Evolutionary conservation across 2,113 vertebrate genomes (phyloP), one percentile per base, ranked within the genome.

Genomic region (Furnarius figulus): DNA sequence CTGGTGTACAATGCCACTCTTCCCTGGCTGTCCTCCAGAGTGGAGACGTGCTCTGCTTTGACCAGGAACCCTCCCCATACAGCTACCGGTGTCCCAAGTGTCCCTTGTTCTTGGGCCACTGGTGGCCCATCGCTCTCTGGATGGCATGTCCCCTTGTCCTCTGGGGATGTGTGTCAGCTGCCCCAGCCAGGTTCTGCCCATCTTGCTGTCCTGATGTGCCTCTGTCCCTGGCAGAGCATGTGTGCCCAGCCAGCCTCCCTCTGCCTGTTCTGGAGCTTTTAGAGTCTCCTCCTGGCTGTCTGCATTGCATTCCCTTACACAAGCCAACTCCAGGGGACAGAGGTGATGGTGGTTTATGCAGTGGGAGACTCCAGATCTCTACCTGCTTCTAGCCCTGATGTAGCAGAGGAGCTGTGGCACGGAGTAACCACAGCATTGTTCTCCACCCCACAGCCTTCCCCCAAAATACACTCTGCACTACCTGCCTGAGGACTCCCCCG

Each of bases 381-480:
- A 22, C 46, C 8, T 67, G 47, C 27, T 39, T 44, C 27, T 59
- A 10, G 2, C 2, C 6, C n/a, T 62, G 6, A 8, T 19, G 40
- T 49, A 68, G 52, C 58, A 46, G 62, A 50, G 44, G 52, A 50
- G 33, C 61, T 33, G 40, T 59, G 73, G 5, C 6, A 0, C 1
- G 21, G 58, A 74, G 21, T 87, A 28, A 92, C 72, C 10, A 3
- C 18, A 55, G 47, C 35, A 9, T 20, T 84, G 22, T 35, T 88
- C 8, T 87, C 7, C 10, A 89, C 15, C 31, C 78, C 87, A 21
- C 87, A 99, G 99, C 52, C 98, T 99, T 49, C 99, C 99, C 22
- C 98, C 99, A 14, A 98, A 94, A 6, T 99, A 98, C 92, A 96
- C 85, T 7, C 95, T 99, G 92, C 98, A 97, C 73, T 98, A 98